Evolutionary conservation across 2,888 invertebrate genomes (phyloP).

Genomic region (Agrochola circellaris): DNA sequence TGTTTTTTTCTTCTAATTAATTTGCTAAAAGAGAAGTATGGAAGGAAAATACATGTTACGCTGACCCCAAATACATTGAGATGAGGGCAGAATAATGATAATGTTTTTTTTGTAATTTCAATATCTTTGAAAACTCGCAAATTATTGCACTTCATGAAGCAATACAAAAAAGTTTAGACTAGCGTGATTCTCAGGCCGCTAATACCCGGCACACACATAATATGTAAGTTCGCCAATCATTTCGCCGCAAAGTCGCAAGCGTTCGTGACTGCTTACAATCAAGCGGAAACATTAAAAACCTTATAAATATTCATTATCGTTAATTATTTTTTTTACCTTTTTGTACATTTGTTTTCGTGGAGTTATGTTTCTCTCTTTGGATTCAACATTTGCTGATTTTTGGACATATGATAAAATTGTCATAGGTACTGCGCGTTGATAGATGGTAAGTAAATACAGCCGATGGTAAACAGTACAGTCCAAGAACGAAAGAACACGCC

Average conservation of each 20-base stretch:
- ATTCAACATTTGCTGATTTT: conserved; percentile 1
- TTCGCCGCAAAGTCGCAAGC: conserved; percentile 47
- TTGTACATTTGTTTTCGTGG: conserved; percentile 30
- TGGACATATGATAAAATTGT: not conserved
- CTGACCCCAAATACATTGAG: too few relatives aligned
- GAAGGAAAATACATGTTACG: too few relatives aligned
- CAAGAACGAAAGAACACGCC: too few relatives aligned
- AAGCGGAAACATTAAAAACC: conserved; percentile 66
- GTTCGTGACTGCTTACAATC: conserved; percentile 69
- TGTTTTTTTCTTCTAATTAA: too few relatives aligned
- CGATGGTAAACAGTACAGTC: not conserved
- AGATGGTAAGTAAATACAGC: not conserved
- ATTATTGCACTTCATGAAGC: not conserved
- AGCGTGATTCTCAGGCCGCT: conserved; percentile 31
- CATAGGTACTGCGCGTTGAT: not conserved
- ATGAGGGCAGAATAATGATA: too few relatives aligned
- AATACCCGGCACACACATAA: conserved; percentile 42
- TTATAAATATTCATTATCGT: conserved; percentile 68
- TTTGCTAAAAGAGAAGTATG: too few relatives aligned
- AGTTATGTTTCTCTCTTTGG: conserved; percentile 43
- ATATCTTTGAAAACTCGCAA: not conserved
- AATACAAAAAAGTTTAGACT: not conserved
- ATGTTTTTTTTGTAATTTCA: not conserved
- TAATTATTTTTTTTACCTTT: conserved; percentile 66
- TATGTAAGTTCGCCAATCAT: conserved; percentile 61